phyloP scores from a whole-genome alignment of 2,888 invertebrate genomes.

The Periphyllus acericola region DNA sequence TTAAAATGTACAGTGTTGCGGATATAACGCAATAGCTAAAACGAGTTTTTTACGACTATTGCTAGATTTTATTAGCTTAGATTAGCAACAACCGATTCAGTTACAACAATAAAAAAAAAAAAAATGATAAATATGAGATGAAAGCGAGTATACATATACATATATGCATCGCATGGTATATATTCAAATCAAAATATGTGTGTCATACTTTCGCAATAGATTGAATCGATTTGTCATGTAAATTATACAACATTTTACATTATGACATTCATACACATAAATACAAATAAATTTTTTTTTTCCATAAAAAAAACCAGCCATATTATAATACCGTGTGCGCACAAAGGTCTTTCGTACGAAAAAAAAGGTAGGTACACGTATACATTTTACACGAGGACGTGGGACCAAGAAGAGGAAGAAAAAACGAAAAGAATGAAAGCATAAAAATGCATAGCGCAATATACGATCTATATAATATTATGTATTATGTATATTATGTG shows the following conservation, averaged over 20 bases:
- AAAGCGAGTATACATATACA: background rate
- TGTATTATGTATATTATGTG: no score
- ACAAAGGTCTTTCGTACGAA: background rate
- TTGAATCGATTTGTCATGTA: background rate
- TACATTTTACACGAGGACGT: background rate
- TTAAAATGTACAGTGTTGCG: no score
- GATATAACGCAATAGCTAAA: no score
- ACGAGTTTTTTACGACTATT: no score
- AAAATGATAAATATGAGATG: no score
- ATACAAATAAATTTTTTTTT: background rate
- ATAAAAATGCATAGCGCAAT: conserved; percentile 3
- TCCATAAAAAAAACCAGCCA: background rate
- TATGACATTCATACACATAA: background rate
- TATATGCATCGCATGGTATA: no score
- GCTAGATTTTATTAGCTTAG: no score
- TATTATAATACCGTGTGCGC: background rate
- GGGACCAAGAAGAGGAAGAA: background rate
- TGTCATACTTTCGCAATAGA: background rate
- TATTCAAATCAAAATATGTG: background rate
- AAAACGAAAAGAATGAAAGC: background rate
- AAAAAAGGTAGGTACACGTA: background rate
- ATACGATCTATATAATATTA: background rate
- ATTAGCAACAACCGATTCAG: no score
- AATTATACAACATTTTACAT: background rate
- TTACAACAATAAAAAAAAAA: no score